phyloP scores from a whole-genome alignment of 2,888 invertebrate species.

The Trachelus stipa region DNA sequence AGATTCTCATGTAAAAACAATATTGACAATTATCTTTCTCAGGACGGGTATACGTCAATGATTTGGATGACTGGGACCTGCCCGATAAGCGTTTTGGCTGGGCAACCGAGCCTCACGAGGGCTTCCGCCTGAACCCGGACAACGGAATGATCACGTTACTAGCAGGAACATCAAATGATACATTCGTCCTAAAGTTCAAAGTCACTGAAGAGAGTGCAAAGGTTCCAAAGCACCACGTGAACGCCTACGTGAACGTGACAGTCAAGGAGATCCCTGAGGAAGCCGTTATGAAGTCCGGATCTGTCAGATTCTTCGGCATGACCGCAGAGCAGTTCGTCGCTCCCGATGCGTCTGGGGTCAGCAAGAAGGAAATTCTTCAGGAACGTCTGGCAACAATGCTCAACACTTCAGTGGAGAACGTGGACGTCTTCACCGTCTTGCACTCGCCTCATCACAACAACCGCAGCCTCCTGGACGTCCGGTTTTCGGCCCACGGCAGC shows the following conservation, averaged over 20 bases:
- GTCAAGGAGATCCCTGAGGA: conserved; percentile 91
- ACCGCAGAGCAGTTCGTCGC: conserved; percentile 89
- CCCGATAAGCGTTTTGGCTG: conserved; percentile 90
- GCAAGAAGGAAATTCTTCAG: conserved; percentile 80
- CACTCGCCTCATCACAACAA: conserved; percentile 75
- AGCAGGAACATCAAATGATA: conserved; percentile 79
- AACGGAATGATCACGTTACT: conserved; percentile 92
- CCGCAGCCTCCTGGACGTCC: conserved; percentile 79
- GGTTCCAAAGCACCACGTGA: conserved; percentile 77
- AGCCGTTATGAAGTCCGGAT: conserved; percentile 93
- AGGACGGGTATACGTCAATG: conserved; percentile 90
- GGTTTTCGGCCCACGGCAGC: conserved; percentile 94
- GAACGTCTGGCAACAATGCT: conserved; percentile 76
- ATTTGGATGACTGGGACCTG: conserved; percentile 97
- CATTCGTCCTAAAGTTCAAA: conserved; percentile 80
- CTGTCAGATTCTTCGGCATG: conserved; percentile 84
- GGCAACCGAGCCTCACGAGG: conserved; percentile 72
- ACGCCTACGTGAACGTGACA: conserved; percentile 87
- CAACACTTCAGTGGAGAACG: conserved; percentile 83
- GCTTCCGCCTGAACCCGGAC: conserved; percentile 79
- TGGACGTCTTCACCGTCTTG: conserved; percentile 94
- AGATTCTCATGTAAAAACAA: background rate
- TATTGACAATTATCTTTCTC: background rate
- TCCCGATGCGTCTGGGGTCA: conserved; percentile 71
- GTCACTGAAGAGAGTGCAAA: conserved; percentile 77